These are phyloP conservation scores for Malurus leucopterus DNA, from an alignment of 2,797 vertebrate genomes.

Conservation along the genomic window DNA sequence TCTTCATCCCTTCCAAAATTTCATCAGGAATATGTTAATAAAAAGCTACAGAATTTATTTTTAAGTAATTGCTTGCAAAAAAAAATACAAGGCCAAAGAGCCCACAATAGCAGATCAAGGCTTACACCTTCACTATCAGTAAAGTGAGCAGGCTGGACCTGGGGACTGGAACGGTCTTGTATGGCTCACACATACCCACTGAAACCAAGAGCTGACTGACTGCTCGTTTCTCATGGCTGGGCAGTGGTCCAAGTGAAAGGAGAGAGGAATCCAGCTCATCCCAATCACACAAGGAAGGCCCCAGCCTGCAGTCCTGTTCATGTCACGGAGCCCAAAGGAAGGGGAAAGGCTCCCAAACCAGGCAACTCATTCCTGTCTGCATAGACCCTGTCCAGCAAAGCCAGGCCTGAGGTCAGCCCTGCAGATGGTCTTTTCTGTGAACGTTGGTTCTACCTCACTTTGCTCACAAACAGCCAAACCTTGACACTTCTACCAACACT, in stretches of 20 bases:
- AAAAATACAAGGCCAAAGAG: neutral
- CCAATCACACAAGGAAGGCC: neutral
- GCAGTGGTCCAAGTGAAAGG: neutral
- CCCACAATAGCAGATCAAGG: neutral
- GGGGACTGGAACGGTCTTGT: neutral
- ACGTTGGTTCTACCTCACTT: neutral
- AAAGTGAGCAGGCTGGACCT: neutral
- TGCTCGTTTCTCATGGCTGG: neutral
- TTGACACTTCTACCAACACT: neutral
- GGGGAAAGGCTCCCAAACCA: neutral
- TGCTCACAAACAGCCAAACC: neutral
- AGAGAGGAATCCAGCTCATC: neutral
- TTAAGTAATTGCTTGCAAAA: neutral
- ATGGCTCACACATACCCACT: neutral
- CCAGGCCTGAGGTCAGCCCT: neutral
- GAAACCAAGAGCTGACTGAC: rapidly evolving
- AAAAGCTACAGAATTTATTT: neutral
- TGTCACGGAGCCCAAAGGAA: neutral
- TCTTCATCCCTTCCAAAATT: neutral
- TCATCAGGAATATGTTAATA: neutral
- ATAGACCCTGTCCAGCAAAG: neutral
- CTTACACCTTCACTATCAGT: neutral
- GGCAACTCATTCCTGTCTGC: neutral
- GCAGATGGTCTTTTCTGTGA: neutral
- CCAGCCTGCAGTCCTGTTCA: neutral